Percentiles rank a stretch among this genome's conserved stretches.
Evolutionary conservation across 1,140 invertebrate species (phyloP).

Genomic region (Cydia fagiglandana): DNA sequence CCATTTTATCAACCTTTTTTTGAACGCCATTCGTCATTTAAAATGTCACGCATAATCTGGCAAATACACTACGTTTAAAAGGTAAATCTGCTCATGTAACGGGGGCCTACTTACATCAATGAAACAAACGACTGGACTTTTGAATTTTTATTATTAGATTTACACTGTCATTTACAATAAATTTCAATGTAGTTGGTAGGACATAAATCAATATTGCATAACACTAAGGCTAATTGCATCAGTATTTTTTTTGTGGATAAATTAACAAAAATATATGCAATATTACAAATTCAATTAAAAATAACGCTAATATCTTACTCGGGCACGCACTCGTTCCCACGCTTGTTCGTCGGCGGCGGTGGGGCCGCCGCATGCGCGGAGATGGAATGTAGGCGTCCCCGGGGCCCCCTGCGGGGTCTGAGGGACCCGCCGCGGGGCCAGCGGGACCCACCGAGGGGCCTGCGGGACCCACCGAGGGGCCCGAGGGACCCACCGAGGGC

Average conservation of each 20-base stretch:
- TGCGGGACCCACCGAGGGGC: not conserved
- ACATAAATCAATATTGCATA: conserved; percentile 79
- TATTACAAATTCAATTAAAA: conserved; percentile 77
- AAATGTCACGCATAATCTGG: no score
- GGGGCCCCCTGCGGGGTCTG: conserved; percentile 36
- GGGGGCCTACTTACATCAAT: conserved; percentile 33
- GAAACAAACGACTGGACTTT: conserved; percentile 64
- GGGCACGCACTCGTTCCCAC: conserved; percentile 65
- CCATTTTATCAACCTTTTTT: not conserved
- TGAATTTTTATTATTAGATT: conserved; percentile 79
- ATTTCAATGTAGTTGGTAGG: conserved; percentile 78
- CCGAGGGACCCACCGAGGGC: not conserved
- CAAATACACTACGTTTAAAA: no score
- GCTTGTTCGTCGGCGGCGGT: not conserved
- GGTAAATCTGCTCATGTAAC: not conserved
- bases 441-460: not conserved
- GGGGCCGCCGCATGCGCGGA: not conserved
- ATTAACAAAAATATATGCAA: conserved; percentile 78
- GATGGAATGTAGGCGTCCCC: not conserved
- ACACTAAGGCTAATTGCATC: conserved; percentile 78
- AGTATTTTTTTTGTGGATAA: conserved; percentile 72
- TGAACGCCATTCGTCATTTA: not conserved
- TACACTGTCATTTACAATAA: conserved; percentile 80
- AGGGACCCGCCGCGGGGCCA: not conserved
- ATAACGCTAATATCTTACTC: conserved; percentile 79